A percentile compares a stretch with the other conserved stretches of the same genome.
phyloP scores from a whole-genome alignment of 1,140 invertebrate species.

The Amyelois transitella region DNA sequence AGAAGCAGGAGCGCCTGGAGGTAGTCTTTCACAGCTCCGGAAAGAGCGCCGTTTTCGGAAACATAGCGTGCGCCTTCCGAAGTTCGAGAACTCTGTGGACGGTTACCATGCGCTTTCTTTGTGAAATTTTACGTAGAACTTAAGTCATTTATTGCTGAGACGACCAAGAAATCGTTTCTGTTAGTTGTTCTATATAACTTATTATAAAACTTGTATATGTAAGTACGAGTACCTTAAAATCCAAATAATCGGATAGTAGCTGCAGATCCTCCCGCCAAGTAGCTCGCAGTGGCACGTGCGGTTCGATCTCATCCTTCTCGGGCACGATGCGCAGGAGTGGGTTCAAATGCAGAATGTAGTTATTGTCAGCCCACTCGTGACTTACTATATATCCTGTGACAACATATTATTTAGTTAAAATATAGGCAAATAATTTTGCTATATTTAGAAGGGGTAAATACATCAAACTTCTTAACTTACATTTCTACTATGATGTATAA shows the following conservation, averaged over 20 bases:
- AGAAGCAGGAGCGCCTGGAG: constrained; percentile 74
- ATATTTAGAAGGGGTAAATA: no score
- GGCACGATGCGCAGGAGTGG: constrained; percentile 58
- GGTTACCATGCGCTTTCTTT: background rate
- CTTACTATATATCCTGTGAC: constrained; percentile 67
- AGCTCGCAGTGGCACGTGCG: constrained; percentile 53
- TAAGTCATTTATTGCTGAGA: no score
- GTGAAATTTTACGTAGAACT: no score
- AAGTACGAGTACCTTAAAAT: constrained; percentile 77
- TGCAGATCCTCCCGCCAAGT: constrained; percentile 75
- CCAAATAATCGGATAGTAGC: constrained; percentile 76
- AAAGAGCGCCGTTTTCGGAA: constrained; percentile 74
- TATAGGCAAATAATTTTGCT: no score
- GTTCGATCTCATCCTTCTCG: constrained; percentile 59
- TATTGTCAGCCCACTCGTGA: constrained; percentile 74
- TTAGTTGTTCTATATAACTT: no score
- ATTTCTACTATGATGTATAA: no score
- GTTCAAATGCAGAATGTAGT: constrained; percentile 74
- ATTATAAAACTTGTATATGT: no score
- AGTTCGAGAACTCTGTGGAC: constrained; percentile 51
- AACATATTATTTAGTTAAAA: no score
- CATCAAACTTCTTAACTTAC: no score
- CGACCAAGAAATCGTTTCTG: no score
- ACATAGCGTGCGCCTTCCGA: constrained; percentile 73
- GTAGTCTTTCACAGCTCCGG: constrained; percentile 76